Evolutionary conservation across 1,140 invertebrate species (phyloP).

Genomic region (Drosophila cardini): DNA sequence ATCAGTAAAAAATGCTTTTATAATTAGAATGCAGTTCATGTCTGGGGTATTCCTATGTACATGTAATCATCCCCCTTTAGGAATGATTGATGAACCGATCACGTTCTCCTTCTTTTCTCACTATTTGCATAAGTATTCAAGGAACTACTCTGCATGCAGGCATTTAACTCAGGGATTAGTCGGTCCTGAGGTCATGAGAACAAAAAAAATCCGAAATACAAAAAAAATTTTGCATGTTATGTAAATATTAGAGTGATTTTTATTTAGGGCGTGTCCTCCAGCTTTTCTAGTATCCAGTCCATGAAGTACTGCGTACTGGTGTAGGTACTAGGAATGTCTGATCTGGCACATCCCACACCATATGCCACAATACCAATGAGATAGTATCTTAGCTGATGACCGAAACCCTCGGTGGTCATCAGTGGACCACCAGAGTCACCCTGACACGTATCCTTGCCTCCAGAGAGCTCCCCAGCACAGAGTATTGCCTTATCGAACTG

Average conservation of each 20-base stretch:
- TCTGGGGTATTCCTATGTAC: background rate
- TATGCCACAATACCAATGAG: constrained; percentile 90
- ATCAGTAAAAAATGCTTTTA: no score
- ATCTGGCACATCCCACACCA: constrained; percentile 88
- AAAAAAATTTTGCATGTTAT: background rate
- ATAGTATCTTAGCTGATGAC: constrained; percentile 84
- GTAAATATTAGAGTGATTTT: constrained; percentile 8
- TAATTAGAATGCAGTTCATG: constrained; percentile 19
- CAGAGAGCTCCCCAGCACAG: constrained; percentile 90
- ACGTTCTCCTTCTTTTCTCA: constrained; percentile 5
- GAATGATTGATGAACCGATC: constrained; percentile 11
- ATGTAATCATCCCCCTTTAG: constrained; percentile 3
- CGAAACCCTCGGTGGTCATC: constrained; percentile 86
- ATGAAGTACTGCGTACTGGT: constrained; percentile 88
- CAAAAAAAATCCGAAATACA: no score
- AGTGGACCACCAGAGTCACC: constrained; percentile 94
- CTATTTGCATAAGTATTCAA: constrained; percentile 18
- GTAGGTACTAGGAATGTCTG: constrained; percentile 90
- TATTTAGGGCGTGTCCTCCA: constrained; percentile 55
- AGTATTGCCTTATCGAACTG: constrained; percentile 86
- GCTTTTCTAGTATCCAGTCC: constrained; percentile 83
- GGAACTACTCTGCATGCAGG: background rate
- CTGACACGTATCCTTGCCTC: constrained; percentile 93
- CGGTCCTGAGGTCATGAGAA: background rate
- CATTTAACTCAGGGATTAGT: constrained; percentile 1